Conservation (phyloP, 1,140 invertebrate genomes). For the Potamilus streckersoni region DNA sequence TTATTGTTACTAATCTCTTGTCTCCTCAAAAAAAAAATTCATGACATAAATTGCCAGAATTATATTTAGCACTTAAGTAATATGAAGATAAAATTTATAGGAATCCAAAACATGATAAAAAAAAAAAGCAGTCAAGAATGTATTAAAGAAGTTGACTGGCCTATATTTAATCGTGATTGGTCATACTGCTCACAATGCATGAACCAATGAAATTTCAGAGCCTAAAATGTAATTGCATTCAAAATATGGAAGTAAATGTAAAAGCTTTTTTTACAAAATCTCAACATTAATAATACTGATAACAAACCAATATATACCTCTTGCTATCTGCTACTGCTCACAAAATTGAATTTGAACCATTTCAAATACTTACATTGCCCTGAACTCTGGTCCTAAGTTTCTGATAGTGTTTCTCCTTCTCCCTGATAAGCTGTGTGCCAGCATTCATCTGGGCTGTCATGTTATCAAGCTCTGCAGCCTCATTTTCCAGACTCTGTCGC, state of each 20-base stretch:
- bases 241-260: not conserved
- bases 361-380: conserved; percentile 32
- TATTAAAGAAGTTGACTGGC: too few species aligned
- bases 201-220: too few species aligned
- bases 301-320: not conserved
- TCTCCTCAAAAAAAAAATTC: too few species aligned
- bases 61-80: too few species aligned
- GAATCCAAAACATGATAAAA: too few species aligned
- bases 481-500: conserved; percentile 53
- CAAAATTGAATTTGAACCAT: not conserved
- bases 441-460: conserved; percentile 56
- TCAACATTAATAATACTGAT: not conserved
- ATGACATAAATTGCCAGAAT: too few species aligned
- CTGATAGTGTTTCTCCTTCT: conserved; percentile 59
- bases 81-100: too few species aligned
- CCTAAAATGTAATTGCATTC: not conserved
- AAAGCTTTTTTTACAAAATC: not conserved
- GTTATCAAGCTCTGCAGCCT: conserved; percentile 53
- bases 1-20: too few species aligned
- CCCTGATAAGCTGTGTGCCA: conserved; percentile 51
- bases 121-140: too few species aligned
- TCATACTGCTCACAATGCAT: too few species aligned
- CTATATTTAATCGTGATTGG: too few species aligned
- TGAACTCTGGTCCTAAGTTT: conserved; percentile 41
- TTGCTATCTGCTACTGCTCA: not conserved